Evolutionary conservation across 1,140 invertebrate genomes (phyloP).

Genomic region (Carposina sasakii): DNA sequence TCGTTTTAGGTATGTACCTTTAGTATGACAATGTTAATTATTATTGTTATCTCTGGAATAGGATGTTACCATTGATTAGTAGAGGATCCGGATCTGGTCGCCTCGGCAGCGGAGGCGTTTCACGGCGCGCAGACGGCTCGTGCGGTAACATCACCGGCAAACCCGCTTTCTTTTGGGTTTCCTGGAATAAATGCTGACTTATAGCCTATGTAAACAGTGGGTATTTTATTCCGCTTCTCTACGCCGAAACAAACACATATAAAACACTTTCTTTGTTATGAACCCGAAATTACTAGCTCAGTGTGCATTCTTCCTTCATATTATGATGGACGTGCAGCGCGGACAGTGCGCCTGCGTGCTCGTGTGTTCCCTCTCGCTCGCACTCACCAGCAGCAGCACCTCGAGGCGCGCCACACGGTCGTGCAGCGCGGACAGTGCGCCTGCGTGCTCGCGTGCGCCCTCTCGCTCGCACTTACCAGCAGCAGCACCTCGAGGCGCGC

Average conservation of each 20-base stretch:
- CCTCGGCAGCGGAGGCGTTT: constrained; percentile 83
- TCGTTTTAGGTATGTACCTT: too few relatives aligned
- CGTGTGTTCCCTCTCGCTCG: constrained; percentile 56
- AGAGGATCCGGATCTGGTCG: constrained; percentile 79
- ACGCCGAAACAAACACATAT: too few relatives aligned
- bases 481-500: constrained; percentile 57
- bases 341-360: constrained; percentile 57
- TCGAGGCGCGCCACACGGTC: constrained; percentile 59
- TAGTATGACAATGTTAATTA: too few relatives aligned
- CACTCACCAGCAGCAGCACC: constrained; percentile 54
- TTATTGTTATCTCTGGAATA: too few relatives aligned
- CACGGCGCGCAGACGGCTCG: constrained; percentile 80
- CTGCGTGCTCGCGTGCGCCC: constrained; percentile 58
- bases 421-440: constrained; percentile 58
- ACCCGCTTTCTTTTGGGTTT: constrained; percentile 90
- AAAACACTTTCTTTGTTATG: too few relatives aligned
- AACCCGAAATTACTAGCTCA: too few relatives aligned
- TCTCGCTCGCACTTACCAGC: constrained; percentile 51
- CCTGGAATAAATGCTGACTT: too few relatives aligned
- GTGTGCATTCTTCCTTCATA: too few relatives aligned
- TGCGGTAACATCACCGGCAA: constrained; percentile 87
- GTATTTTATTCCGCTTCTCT: too few relatives aligned
- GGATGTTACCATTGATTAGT: constrained; percentile 53
- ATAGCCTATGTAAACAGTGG: too few relatives aligned
- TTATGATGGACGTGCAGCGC: constrained; percentile 61